These are phyloP conservation scores for Tenthredo mesomela DNA, from an alignment of 2,888 invertebrate species.

Conservation along the genomic window DNA sequence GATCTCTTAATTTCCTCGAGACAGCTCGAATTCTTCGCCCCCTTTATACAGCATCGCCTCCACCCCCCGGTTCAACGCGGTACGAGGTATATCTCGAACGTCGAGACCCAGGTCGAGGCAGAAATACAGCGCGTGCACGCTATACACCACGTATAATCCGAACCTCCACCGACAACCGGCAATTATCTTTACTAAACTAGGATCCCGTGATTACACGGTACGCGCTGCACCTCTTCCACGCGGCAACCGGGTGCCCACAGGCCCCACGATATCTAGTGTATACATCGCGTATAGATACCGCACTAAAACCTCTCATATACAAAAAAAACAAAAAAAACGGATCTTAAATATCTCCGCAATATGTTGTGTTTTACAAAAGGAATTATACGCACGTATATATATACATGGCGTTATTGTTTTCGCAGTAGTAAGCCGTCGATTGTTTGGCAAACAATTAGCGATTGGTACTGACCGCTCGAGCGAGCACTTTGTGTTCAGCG, in stretches of 20 bases:
- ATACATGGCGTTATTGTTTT: slow-evolving; percentile 42
- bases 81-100: slow-evolving; percentile 18
- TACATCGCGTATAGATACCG: slow-evolving; percentile 29
- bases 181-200: slow-evolving; percentile 76
- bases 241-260: slow-evolving; percentile 30
- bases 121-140: slow-evolving; percentile 42
- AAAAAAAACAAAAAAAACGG: background rate
- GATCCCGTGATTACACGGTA: slow-evolving; percentile 74
- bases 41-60: slow-evolving; percentile 42
- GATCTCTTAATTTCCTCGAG: slow-evolving; percentile 75
- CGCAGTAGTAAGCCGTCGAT: background rate
- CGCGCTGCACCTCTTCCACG: slow-evolving; percentile 46
- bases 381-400: background rate
- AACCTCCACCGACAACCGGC: slow-evolving; percentile 68
- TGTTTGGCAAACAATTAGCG: slow-evolving; percentile 42
- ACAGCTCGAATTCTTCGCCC: slow-evolving; percentile 65
- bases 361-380: background rate
- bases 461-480: slow-evolving; percentile 32
- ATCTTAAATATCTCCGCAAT: background rate
- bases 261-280: slow-evolving; percentile 11
- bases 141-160: slow-evolving; percentile 47
- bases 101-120: slow-evolving; percentile 20
- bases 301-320: background rate
- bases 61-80: slow-evolving; percentile 46
- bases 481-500: slow-evolving; percentile 26